Percentiles rank a stretch among this genome's conserved stretches.
phyloP scores from a whole-genome alignment of 2,797 vertebrate species.

The Aldrovandia affinis region DNA sequence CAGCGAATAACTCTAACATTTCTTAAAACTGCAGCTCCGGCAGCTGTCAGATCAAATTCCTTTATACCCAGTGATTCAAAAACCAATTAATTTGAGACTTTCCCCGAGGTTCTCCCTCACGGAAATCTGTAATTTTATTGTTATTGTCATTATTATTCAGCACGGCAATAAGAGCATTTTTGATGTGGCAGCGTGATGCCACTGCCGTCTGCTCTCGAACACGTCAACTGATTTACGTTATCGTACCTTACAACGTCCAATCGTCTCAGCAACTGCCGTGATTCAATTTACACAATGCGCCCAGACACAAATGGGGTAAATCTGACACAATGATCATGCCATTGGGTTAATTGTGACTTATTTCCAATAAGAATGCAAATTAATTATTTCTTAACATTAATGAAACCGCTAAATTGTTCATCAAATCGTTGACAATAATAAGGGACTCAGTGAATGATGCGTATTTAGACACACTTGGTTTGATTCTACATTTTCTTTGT shows the following conservation, averaged over 20 bases:
- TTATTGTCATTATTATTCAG: slow-evolving; percentile 13
- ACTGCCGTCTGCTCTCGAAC: slow-evolving; percentile 9
- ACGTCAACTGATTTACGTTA: slow-evolving; percentile 29
- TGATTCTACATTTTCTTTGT: too few species aligned
- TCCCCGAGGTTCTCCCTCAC: neutral
- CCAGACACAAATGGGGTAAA: slow-evolving; percentile 12
- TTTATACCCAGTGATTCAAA: slow-evolving; percentile 20
- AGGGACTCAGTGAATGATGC: neutral
- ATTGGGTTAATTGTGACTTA: slow-evolving; percentile 27
- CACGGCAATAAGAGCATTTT: neutral
- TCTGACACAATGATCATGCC: slow-evolving; percentile 16
- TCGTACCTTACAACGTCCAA: slow-evolving; percentile 14
- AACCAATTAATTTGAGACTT: slow-evolving; percentile 8
- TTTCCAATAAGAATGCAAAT: slow-evolving; percentile 35
- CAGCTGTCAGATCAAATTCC: slow-evolving; percentile 18
- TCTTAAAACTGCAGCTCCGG: neutral
- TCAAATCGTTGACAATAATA: slow-evolving; percentile 11
- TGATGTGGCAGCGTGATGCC: too few species aligned
- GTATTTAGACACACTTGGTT: neutral
- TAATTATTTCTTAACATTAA: slow-evolving; percentile 6
- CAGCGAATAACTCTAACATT: neutral
- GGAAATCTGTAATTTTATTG: slow-evolving; percentile 9
- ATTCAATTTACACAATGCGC: slow-evolving; percentile 26
- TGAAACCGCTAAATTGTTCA: slow-evolving; percentile 17
- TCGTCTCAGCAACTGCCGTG: neutral